These are phyloP conservation scores for Serrognathus titanus DNA, from an alignment of 2,888 invertebrate species.

Conservation along the genomic window DNA sequence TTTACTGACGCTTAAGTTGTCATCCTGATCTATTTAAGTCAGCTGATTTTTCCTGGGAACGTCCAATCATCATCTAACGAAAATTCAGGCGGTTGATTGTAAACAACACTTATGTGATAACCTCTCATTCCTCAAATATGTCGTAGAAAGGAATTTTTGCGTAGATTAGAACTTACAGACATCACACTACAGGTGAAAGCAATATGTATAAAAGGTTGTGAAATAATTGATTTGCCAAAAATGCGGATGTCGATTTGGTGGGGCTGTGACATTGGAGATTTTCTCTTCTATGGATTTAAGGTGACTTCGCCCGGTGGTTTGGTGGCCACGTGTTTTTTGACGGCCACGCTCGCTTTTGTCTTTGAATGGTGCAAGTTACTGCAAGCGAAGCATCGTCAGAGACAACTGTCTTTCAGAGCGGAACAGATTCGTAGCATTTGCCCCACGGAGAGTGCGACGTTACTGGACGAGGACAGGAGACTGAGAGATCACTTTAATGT, in stretches of 20 bases:
- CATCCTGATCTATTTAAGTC: too few species aligned
- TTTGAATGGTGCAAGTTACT: slow-evolving; percentile 58
- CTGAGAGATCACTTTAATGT: not conserved
- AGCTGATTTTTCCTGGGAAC: too few species aligned
- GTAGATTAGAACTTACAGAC: too few species aligned
- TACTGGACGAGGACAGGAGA: slow-evolving; percentile 38
- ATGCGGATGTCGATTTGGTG: slow-evolving; percentile 70
- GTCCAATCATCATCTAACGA: too few species aligned
- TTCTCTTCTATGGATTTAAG: slow-evolving; percentile 61
- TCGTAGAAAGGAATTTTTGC: too few species aligned
- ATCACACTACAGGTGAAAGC: too few species aligned
- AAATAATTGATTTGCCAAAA: slow-evolving; percentile 10
- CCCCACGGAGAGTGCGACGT: slow-evolving; percentile 48
- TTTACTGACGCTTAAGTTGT: too few species aligned
- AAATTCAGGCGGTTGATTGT: too few species aligned
- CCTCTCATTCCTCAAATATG: not conserved
- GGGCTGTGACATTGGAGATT: slow-evolving; percentile 59
- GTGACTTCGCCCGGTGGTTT: slow-evolving; percentile 55
- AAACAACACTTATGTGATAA: not conserved
- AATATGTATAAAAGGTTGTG: too few species aligned
- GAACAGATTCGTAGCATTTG: slow-evolving; percentile 41
- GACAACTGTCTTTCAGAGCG: slow-evolving; percentile 41
- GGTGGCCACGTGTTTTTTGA: slow-evolving; percentile 57
- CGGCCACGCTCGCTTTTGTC: slow-evolving; percentile 57
- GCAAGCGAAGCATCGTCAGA: slow-evolving; percentile 49